phyloP scores from a whole-genome alignment of 2,797 vertebrate genomes.

The Myotis findleyi region DNA sequence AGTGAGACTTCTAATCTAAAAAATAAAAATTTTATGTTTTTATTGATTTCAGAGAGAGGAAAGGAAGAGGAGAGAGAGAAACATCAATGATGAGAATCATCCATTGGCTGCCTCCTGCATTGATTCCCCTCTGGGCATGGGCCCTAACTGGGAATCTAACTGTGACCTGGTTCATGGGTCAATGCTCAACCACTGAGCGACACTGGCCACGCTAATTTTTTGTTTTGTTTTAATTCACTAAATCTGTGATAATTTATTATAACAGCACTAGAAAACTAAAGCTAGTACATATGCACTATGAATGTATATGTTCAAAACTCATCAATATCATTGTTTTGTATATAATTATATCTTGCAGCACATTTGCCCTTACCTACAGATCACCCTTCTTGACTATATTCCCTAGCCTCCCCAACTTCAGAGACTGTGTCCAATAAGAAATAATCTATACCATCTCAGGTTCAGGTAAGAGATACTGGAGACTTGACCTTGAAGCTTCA shows the following conservation, averaged over 20 bases:
- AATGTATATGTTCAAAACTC: not conserved
- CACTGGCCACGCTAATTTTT: too few species aligned
- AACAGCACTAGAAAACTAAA: not conserved
- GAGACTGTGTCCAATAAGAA: not conserved
- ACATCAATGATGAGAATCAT: too few species aligned
- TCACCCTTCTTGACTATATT: not conserved
- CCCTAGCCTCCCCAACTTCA: not conserved
- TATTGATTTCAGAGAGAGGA: too few species aligned
- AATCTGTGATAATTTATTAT: not conserved
- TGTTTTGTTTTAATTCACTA: not conserved
- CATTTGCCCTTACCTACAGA: not conserved
- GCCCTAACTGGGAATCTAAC: too few species aligned
- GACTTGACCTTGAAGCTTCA: not conserved
- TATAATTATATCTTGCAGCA: not conserved
- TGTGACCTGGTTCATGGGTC: too few species aligned
- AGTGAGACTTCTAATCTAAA: slow-evolving; percentile 27
- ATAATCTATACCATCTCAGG: too few species aligned
- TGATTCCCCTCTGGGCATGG: too few species aligned
- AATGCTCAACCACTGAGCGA: too few species aligned
- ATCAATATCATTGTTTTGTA: not conserved
- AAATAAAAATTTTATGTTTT: not conserved
- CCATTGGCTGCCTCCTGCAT: too few species aligned
- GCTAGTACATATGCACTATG: not conserved
- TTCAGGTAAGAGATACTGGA: too few species aligned
- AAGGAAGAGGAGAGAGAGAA: too few species aligned